Percentiles rank a stretch among this genome's conserved stretches.
These are phyloP conservation scores for Drosophila chauvacae DNA, from an alignment of 1,140 invertebrate genomes.

Conservation along the genomic window DNA sequence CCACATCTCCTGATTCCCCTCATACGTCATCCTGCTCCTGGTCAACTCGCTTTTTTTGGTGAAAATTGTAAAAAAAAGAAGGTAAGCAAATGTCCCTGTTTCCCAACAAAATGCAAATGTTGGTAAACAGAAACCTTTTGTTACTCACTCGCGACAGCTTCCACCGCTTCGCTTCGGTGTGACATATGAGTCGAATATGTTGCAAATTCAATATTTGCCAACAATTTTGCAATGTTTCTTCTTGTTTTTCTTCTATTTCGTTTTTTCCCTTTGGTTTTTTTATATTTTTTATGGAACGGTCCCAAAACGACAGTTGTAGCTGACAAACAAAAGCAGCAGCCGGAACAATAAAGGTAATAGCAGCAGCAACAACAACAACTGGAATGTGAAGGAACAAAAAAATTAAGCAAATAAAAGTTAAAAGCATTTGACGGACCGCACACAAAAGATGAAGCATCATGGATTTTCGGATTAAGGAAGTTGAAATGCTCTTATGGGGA, in stretches of 20 bases:
- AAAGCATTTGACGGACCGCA: constrained; percentile 71
- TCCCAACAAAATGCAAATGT: constrained; percentile 51
- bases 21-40: constrained; percentile 29
- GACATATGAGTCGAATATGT: constrained; percentile 81
- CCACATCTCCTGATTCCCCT: not conserved
- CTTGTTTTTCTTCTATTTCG: constrained; percentile 39
- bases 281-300: constrained; percentile 40
- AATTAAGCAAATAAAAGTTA: constrained; percentile 73
- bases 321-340: constrained; percentile 60
- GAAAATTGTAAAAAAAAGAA: constrained; percentile 4
- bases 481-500: constrained; percentile 22
- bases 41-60: constrained; percentile 33
- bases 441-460: constrained; percentile 19
- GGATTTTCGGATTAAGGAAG: constrained; percentile 4
- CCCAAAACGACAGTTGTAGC: constrained; percentile 63
- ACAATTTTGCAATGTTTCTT: constrained; percentile 80
- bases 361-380: constrained; percentile 44
- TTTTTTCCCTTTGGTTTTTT: constrained; percentile 14
- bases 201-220: constrained; percentile 84
- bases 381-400: constrained; percentile 34
- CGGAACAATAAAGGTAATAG: constrained; percentile 36
- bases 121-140: constrained; percentile 81
- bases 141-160: constrained; percentile 69
- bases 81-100: constrained; percentile 18
- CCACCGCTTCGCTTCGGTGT: constrained; percentile 44